Evolutionary conservation across 2,888 invertebrate species (phyloP).

Genomic region (Eupithecia abbreviata): DNA sequence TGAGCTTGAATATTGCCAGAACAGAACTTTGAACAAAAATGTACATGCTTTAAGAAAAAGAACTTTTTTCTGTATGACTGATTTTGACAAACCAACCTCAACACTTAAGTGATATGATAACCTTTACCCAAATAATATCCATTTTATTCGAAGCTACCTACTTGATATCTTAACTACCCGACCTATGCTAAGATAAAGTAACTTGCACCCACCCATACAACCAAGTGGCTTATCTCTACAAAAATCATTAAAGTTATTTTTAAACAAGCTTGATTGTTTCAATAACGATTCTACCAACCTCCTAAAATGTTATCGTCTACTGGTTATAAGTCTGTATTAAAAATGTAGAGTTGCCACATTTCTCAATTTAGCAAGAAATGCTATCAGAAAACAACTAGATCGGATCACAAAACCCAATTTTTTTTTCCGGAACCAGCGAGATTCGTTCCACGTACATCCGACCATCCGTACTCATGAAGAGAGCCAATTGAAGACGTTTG

Average conservation of each 20-base stretch:
- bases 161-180: conserved; percentile 13
- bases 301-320: not conserved
- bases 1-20: not conserved
- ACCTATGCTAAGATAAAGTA: conserved; percentile 21
- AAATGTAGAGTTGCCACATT: not conserved
- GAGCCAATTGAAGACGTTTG: conserved; percentile 60
- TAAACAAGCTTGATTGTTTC: not conserved
- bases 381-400: conserved; percentile 68
- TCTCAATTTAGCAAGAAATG: conserved; percentile 42
- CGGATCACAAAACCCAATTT: conserved; percentile 63
- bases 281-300: not conserved
- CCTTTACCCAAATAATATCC: conserved; percentile 21
- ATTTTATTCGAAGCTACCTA: conserved; percentile 14
- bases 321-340: not conserved
- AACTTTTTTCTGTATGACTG: not conserved
- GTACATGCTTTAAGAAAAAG: not conserved
- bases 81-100: not conserved
- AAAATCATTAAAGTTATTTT: not conserved
- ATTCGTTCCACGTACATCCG: conserved; percentile 70
- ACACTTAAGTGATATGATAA: conserved; percentile 19
- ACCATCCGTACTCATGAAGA: conserved; percentile 59
- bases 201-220: not conserved
- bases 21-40: not conserved
- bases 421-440: conserved; percentile 68
- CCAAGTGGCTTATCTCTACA: not conserved